Base-by-base conservation (phyloP, 1,140 invertebrate species). In the Pteromalus puparum region DNA sequence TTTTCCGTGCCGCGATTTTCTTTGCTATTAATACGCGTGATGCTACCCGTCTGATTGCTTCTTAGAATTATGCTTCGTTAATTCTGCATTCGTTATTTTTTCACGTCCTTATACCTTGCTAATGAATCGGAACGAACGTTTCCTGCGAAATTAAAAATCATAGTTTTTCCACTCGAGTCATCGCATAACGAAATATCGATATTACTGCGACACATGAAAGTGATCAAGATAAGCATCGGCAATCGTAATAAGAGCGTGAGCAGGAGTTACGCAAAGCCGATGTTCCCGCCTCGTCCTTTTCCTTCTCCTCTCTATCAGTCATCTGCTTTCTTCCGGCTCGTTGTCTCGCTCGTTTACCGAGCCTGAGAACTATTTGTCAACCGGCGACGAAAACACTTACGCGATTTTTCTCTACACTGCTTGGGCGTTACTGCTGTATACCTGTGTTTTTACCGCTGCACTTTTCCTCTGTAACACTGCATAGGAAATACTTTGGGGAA, bases 251-350 rank as follows among this genome's bases (percentile, higher is more conserved):
- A 42, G 0, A 61, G 0, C 53, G 6, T 13, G 21, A 4, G 30
- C 30, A 34, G 13, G 7, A 10, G 21, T 76, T 76, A 30, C 73
- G 73, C 38, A 48, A 76, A 15, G n/a, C 24, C 24, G 26, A 61
- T 21, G 70, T 78, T 34, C 38, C 48, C 42, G 72, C 42, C 53
- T 83, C 3, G 48, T 79, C 79, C 15, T 72, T 81, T 73, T 74
- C 38, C 72, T 75, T 76, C 53, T n/a, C 48, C 53, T 79, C 48
- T 74, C 46, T 70, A 70, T 81, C 75, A 21, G 74, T 77, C 21
- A 61, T 75, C 46, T 78, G 42, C 46, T 81, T 80, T 65, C 83
- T 86, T 72, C 68, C 81, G 21, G 68, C 72, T 78, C 21, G 38
- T 72, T 77, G 30, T 61, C 28, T n/a, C 13, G 75, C 67, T 26